These are phyloP conservation scores for Zootoca vivipara DNA, from an alignment of 2,113 vertebrate genomes.

Conservation along the genomic window DNA sequence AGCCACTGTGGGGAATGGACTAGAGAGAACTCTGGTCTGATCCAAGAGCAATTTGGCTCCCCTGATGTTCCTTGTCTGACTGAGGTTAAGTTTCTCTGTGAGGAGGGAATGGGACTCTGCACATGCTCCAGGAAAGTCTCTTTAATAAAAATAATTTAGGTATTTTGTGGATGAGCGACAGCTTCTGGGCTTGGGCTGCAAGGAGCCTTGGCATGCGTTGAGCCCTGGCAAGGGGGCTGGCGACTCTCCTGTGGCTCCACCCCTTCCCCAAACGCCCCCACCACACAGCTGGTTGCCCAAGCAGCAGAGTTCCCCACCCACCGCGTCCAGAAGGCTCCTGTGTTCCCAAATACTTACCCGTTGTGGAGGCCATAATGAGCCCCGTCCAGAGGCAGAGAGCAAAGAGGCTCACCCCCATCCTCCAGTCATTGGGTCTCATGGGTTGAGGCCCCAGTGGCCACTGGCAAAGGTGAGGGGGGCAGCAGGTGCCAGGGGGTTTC, in stretches of 20 bases:
- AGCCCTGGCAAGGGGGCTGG: not conserved
- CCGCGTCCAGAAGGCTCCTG: not conserved
- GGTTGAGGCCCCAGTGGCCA: not conserved
- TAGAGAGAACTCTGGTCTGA: too few species aligned
- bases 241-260: not conserved
- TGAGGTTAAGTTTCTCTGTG: too few species aligned
- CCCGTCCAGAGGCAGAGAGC: not conserved
- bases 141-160: too few species aligned
- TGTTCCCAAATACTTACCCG: not conserved
- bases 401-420: not conserved
- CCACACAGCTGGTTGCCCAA: not conserved
- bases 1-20: too few species aligned
- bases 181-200: too few species aligned
- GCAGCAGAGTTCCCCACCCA: not conserved
- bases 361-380: not conserved
- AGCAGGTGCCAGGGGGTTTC: too few species aligned
- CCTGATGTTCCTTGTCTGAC: too few species aligned
- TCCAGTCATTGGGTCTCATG: constrained; percentile 2
- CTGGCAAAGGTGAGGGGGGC: too few species aligned
- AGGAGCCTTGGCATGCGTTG: too few species aligned
- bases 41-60: too few species aligned
- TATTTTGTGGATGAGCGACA: too few species aligned
- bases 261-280: not conserved
- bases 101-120: not conserved
- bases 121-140: not conserved